phyloP scores from a whole-genome alignment of 2,888 invertebrate species.

The Formica aserva region DNA sequence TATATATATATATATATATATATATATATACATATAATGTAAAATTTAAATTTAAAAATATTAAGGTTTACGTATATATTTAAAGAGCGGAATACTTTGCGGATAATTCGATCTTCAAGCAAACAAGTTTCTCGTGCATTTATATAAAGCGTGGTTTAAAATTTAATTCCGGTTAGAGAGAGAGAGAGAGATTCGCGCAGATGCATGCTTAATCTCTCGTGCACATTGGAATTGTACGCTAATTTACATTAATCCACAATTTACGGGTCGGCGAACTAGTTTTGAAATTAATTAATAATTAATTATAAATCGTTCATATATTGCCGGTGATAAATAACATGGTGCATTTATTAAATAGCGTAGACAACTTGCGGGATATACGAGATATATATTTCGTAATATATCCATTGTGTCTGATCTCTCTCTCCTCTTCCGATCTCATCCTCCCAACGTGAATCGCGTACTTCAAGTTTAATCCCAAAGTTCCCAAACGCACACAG shows the following conservation, averaged over 20 bases:
- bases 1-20: neutral
- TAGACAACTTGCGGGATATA: neutral
- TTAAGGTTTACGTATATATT: neutral
- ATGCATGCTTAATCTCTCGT: slow-evolving; percentile 13
- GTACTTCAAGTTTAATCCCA: slow-evolving; percentile 31
- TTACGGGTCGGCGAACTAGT: slow-evolving; percentile 1
- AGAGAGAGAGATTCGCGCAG: neutral
- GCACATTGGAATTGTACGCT: slow-evolving; percentile 9
- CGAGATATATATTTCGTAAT: slow-evolving; percentile 2
- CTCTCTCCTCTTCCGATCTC: neutral
- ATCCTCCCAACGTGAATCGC: neutral
- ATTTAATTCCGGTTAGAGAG: slow-evolving; percentile 29
- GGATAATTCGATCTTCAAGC: neutral
- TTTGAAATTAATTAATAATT: slow-evolving; percentile 52
- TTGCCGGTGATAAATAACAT: slow-evolving; percentile 11
- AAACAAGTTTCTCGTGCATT: neutral
- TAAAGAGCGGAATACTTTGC: neutral
- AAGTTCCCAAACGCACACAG: slow-evolving; percentile 12
- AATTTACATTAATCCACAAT: slow-evolving; percentile 44
- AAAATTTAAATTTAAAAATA: neutral
- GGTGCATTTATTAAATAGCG: slow-evolving; percentile 19
- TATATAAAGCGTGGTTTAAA: slow-evolving; percentile 12
- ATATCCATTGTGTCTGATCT: slow-evolving; percentile 3
- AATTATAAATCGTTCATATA: slow-evolving; percentile 36
- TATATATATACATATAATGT: neutral